Percentiles rank a stretch among this genome's conserved stretches.
These are phyloP conservation scores for Boulengeromyrus knoepffleri DNA, from an alignment of 2,113 vertebrate species.

Conservation along the genomic window DNA sequence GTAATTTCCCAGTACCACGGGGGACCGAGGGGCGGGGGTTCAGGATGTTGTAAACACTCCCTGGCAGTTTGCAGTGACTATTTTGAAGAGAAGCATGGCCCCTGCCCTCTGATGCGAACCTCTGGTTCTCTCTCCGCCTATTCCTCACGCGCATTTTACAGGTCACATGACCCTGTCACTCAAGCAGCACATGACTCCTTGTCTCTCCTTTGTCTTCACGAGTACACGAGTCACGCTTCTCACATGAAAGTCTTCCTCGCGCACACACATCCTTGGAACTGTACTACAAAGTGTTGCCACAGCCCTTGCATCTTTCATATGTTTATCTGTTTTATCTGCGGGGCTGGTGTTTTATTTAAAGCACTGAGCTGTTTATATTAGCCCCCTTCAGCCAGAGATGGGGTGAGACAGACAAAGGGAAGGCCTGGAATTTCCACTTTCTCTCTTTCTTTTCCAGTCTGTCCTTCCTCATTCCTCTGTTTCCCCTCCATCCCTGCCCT, in stretches of 20 bases:
- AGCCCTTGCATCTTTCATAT: constrained; percentile 57
- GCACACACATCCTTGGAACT: constrained; percentile 15
- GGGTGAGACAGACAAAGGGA: constrained; percentile 25
- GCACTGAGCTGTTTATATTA: constrained; percentile 47
- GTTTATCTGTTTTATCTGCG: constrained; percentile 62
- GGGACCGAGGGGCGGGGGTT: constrained; percentile 19
- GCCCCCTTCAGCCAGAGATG: constrained; percentile 47
- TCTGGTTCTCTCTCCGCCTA: neutral
- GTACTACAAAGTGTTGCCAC: constrained; percentile 40
- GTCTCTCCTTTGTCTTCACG: neutral
- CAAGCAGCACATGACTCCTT: neutral
- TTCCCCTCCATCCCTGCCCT: constrained; percentile 19
- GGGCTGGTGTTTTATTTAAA: constrained; percentile 58
- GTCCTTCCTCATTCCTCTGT: constrained; percentile 17
- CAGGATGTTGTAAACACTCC: constrained; percentile 24
- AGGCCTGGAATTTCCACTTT: neutral
- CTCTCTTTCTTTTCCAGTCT: constrained; percentile 25
- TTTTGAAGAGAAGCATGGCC: neutral
- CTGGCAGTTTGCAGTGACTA: neutral
- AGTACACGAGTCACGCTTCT: neutral
- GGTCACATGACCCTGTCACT: too few species aligned
- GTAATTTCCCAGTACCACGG: constrained; percentile 28
- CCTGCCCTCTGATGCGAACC: neutral
- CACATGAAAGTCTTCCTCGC: neutral
- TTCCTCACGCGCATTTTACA: neutral